Percentiles rank a stretch among this genome's conserved stretches.
Conservation (phyloP, 1,140 invertebrate species). For the Notospermus geniculatus region DNA sequence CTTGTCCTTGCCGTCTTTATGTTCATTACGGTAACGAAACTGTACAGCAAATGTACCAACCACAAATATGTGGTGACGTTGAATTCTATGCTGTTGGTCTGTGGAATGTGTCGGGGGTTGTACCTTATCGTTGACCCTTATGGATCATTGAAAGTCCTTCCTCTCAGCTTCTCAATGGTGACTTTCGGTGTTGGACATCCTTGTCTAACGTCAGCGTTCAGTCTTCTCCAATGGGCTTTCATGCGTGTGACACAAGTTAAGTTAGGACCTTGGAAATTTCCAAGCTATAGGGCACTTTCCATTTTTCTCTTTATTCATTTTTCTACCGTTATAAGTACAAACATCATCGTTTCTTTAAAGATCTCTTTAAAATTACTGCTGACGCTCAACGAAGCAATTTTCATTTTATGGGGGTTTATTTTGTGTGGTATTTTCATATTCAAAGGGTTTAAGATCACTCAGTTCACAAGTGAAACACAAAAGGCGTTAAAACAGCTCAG, state of each 20-base stretch:
- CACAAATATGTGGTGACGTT: constrained; percentile 9
- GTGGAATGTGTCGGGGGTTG: constrained; percentile 4
- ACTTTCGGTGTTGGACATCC: constrained; percentile 7
- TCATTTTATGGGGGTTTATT: constrained; percentile 15
- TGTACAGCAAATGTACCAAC: constrained; percentile 3
- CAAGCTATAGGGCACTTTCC: neutral
- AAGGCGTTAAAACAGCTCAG: constrained; percentile 13
- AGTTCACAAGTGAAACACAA: constrained; percentile 15
- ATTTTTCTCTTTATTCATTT: constrained; percentile 8
- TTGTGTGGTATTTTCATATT: constrained; percentile 19
- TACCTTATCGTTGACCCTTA: constrained; percentile 5
- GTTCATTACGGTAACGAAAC: constrained; percentile 3
- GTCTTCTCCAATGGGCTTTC: constrained; percentile 3
- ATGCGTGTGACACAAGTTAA: constrained; percentile 3
- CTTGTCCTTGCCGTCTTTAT: neutral
- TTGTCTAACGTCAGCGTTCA: constrained; percentile 1
- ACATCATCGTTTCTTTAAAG: neutral
- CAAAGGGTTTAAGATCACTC: constrained; percentile 18
- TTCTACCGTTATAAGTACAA: neutral
- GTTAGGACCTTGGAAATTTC: constrained; percentile 9
- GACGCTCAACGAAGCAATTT: constrained; percentile 8
- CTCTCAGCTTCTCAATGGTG: neutral
- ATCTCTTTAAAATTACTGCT: constrained; percentile 8
- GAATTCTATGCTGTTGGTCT: constrained; percentile 6
- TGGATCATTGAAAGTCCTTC: constrained; percentile 6